Evolutionary conservation across 2,797 vertebrate genomes (phyloP).

Genomic region (Hemibagrus guttatus): DNA sequence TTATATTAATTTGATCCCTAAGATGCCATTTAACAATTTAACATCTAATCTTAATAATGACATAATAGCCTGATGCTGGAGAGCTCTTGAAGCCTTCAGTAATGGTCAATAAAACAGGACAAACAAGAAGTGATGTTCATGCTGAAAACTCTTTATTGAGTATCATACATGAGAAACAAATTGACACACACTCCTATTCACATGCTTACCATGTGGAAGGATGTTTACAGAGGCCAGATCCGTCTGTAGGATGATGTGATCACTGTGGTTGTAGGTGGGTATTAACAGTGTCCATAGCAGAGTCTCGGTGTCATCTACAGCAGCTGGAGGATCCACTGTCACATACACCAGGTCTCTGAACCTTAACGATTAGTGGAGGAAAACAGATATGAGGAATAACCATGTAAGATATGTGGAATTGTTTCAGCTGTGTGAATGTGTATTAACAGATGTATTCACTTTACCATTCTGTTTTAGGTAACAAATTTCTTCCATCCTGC

Average conservation of each 20-base stretch:
- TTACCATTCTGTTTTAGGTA: slow-evolving; percentile 42
- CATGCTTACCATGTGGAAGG: slow-evolving; percentile 58
- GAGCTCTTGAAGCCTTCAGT: slow-evolving; percentile 20
- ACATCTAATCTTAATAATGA: neutral
- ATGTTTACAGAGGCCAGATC: slow-evolving; percentile 62
- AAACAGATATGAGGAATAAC: neutral
- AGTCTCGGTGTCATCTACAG: slow-evolving; percentile 61
- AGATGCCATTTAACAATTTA: neutral
- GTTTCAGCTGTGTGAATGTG: neutral
- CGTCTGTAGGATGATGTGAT: slow-evolving; percentile 50
- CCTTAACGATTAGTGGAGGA: slow-evolving; percentile 50
- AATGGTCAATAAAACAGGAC: neutral
- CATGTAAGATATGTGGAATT: neutral
- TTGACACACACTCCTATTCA: neutral
- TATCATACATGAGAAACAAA: slow-evolving; percentile 5
- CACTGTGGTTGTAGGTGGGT: slow-evolving; percentile 37
- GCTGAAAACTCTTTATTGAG: neutral
- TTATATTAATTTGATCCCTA: neutral
- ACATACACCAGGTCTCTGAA: slow-evolving; percentile 63
- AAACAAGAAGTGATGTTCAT: neutral
- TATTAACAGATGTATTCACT: neutral
- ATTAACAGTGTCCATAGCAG: slow-evolving; percentile 56
- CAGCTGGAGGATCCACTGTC: slow-evolving; percentile 57
- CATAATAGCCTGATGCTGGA: slow-evolving; percentile 35
- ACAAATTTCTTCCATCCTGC: slow-evolving; percentile 12